Base-by-base conservation (phyloP, 2,888 invertebrate species). In the Hypsopygia costalis region DNA sequence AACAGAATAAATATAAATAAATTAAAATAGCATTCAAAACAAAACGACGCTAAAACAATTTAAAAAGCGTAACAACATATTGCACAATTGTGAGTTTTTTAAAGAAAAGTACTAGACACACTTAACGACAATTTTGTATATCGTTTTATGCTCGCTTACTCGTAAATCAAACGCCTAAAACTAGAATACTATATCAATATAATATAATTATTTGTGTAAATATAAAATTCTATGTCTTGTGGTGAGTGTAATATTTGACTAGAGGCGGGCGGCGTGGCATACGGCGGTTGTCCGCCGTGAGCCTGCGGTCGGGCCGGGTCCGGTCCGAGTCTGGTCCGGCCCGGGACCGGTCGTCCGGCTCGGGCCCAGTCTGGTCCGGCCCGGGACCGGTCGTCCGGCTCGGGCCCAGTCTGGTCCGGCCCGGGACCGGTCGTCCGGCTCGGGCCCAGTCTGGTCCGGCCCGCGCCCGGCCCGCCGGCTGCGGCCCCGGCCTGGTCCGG, bases 171-270 rank as follows among this genome's bases (percentile, higher is more conserved):
- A 77, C 68, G 79, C 83, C 85, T 89, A 85, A 83, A 87, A 80
- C 89, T 89, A 89, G 85, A 87, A 87, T 87, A 89, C 81, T 87
- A 86, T 86, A 85, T 87, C 75, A 81, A 83, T 89, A 88, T 87
- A 89, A 87, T 83, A 77, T 82, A 81, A 82, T 83, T 83, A 81
- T 89, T 81, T 88, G 83, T 89, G 85, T 89, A 89, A 89, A 89
- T 90, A 90, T 90, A 88, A 85, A 86, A 81, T 79, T 86, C 88
- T 89, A 89, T 88, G 81, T 89, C 69, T 78, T 78, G 80, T 76
- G 70, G 72, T 73, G 80, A 78, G 76, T 80, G 81, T 80, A 86
- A 89, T 82, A 89, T 89, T 89, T 89, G 88, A 89, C 89, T 89
- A 89, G 88, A 81, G 82, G 79, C 78, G 77, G 71, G 74, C 76